These are phyloP conservation scores for Lasioglossum calceatum DNA, from an alignment of 2,888 invertebrate species.

Conservation along the genomic window DNA sequence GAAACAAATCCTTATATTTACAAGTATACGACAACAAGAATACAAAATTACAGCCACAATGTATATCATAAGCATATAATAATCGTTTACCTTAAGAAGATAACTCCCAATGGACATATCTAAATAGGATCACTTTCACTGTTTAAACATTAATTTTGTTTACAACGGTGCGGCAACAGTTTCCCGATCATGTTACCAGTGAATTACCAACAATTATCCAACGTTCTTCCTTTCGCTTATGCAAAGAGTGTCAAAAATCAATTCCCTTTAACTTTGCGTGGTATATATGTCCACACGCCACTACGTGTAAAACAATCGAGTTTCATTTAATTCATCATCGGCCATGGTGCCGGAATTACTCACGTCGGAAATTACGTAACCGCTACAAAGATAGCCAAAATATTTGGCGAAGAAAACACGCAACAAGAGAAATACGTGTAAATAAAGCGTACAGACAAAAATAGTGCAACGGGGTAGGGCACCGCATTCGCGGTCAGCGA, in stretches of 20 bases:
- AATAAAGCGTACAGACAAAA: constrained; percentile 76
- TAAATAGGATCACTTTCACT: constrained; percentile 62
- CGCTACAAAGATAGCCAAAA: constrained; percentile 74
- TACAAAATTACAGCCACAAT: not conserved
- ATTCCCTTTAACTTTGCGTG: constrained; percentile 65
- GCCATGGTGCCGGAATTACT: constrained; percentile 69
- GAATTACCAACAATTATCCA: constrained; percentile 31
- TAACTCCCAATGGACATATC: constrained; percentile 64
- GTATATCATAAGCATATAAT: constrained; percentile 9
- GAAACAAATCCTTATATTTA: not conserved
- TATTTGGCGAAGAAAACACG: constrained; percentile 76
- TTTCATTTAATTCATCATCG: constrained; percentile 68
- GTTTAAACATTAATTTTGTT: constrained; percentile 64
- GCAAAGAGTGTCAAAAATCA: constrained; percentile 68
- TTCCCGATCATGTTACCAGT: constrained; percentile 47
- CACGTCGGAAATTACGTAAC: constrained; percentile 77
- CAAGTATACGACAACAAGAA: constrained; percentile 2
- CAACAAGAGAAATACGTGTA: constrained; percentile 70
- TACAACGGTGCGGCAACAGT: constrained; percentile 46
- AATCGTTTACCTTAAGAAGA: constrained; percentile 63
- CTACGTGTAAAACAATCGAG: constrained; percentile 66
- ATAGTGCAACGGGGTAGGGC: constrained; percentile 77
- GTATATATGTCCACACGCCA: constrained; percentile 55
- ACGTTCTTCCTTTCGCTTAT: constrained; percentile 32
- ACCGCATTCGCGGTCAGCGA: constrained; percentile 62